phyloP scores from a whole-genome alignment of 30 jellyfish, hydroid and myxozoan species.

The Pelagia noctiluca region DNA sequence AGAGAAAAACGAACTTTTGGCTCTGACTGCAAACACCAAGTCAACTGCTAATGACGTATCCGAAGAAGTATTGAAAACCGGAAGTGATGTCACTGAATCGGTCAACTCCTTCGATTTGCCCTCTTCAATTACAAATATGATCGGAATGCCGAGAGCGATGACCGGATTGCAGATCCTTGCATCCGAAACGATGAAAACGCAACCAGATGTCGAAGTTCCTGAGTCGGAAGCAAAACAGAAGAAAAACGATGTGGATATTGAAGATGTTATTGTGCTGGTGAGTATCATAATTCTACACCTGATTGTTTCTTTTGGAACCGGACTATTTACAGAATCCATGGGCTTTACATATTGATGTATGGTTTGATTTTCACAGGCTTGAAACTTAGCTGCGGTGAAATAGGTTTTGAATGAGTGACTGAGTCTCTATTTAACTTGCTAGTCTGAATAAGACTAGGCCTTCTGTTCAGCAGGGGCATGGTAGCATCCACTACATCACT shows the following conservation, averaged over 20 bases:
- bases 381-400: no score
- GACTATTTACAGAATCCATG: no score
- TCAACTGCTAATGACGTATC: background rate
- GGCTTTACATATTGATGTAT: no score
- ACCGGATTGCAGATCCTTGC: conserved; percentile 47
- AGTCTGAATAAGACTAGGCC: no score
- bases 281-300: background rate
- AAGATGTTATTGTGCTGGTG: conserved; percentile 27
- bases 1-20: no score
- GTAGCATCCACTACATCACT: no score
- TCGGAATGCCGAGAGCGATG: conserved; percentile 34
- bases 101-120: conserved; percentile 5
- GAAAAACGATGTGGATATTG: background rate
- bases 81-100: background rate
- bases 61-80: no score
- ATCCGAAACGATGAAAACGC: background rate
- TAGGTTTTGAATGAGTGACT: no score
- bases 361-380: no score
- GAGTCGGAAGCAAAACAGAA: background rate
- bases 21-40: no score
- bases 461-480: no score
- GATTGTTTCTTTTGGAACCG: background rate
- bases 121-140: background rate
- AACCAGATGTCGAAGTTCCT: background rate
- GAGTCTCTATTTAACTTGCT: no score